Base-by-base conservation (phyloP, 2,797 vertebrate species). In the Sebastes taczanowskii region DNA sequence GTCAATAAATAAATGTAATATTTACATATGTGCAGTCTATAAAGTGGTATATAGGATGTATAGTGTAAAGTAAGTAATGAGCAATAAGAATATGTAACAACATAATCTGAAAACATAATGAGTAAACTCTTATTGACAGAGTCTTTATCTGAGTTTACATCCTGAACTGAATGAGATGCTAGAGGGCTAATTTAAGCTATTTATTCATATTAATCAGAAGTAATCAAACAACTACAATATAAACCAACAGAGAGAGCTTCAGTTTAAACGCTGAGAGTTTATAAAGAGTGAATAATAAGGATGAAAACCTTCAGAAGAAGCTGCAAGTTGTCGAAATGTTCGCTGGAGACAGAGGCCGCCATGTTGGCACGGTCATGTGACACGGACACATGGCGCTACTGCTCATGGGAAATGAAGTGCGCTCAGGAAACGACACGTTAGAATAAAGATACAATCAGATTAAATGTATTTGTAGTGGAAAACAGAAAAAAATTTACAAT, bases 281-380 rank as follows among this genome's bases (percentile, higher is more conserved):
- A 9, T 25, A 29, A 78, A 14, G 11, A 9, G 3, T 27, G 5
- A 1, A 6, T 2, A 1, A 11, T 3, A 2, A 9, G 13, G 11
- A 13, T 7, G 8, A 11, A 23, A 70, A 95, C 95, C 94, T 96
- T 95, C 20, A 96, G 64, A 6, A 96, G 89, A 71, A 96, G 90
- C 82, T 96, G 92, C 7, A 96, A 65, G 7, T 92, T 80, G 58
- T 66, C 71, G 34, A 95, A 95, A 75, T 95, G 80, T 53, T 95
- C 94, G 7, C 73, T 63, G n/a, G 88, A 63, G 1, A 93, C 30
- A 6, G 65, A 4, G 2, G 92, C 81, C 2, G 95, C 94, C 95
- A 96, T 96, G 78, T 91, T 93, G 32, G 3, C 23, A 5, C 2
- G 0, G 81, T 94, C 93, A 92, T 22, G 86, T 95, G 93, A 91